phyloP scores from a whole-genome alignment of 2,888 invertebrate species.

The Endomychus coccineus region DNA sequence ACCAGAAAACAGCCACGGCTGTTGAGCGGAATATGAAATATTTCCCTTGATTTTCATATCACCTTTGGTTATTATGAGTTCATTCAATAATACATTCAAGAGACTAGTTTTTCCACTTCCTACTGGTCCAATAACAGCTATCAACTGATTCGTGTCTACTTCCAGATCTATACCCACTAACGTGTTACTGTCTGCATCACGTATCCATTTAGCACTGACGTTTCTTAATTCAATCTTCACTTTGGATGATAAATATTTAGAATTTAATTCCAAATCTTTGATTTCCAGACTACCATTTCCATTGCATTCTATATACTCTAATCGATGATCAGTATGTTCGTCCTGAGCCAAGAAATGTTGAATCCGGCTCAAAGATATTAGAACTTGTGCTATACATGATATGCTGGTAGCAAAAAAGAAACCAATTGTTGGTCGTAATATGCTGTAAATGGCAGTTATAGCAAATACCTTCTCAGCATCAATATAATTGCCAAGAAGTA shows the following conservation, averaged over 20 bases:
- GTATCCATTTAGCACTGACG: constrained; percentile 57
- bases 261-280: too few species aligned
- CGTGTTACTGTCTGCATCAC: constrained; percentile 30
- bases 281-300: constrained; percentile 17
- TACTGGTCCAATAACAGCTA: constrained; percentile 81
- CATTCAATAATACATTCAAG: constrained; percentile 54
- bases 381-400: constrained; percentile 51
- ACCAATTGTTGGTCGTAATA: constrained; percentile 49
- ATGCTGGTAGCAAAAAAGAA: constrained; percentile 54
- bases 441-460: constrained; percentile 46
- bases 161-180: constrained; percentile 57
- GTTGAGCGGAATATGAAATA: constrained; percentile 55
- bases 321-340: constrained; percentile 36
- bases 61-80: constrained; percentile 49
- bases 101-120: constrained; percentile 71
- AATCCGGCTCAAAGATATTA: constrained; percentile 49
- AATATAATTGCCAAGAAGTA: constrained; percentile 53
- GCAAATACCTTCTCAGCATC: constrained; percentile 43
- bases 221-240: constrained; percentile 23
- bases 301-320: constrained; percentile 22
- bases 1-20: constrained; percentile 57
- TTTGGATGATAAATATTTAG: too few species aligned
- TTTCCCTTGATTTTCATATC: constrained; percentile 46
- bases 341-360: constrained; percentile 51
- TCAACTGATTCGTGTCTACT: constrained; percentile 52